These are phyloP conservation scores for Acropternis orthonyx DNA, from an alignment of 2,797 vertebrate genomes.

Conservation along the genomic window DNA sequence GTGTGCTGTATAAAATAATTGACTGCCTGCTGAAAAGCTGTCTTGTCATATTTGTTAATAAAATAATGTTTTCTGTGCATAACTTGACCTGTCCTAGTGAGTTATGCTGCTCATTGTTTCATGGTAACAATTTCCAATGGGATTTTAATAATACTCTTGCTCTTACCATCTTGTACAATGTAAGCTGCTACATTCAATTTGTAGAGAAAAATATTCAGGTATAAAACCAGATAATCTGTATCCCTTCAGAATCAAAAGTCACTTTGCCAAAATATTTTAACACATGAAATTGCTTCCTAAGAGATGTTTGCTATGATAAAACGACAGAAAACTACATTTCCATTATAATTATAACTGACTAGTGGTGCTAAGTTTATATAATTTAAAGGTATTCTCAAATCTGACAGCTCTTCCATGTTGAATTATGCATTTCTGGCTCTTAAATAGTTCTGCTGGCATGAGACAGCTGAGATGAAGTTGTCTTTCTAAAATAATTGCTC, in stretches of 20 bases:
- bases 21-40: constrained; percentile 63
- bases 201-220: constrained; percentile 79
- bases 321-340: constrained; percentile 82
- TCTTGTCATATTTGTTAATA: constrained; percentile 71
- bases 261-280: constrained; percentile 86
- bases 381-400: constrained; percentile 85
- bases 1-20: constrained; percentile 61
- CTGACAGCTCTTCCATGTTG: constrained; percentile 81
- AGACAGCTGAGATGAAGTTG: constrained; percentile 87
- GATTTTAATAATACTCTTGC: constrained; percentile 71
- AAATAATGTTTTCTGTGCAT: constrained; percentile 72
- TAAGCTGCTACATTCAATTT: constrained; percentile 73
- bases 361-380: constrained; percentile 81
- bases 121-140: constrained; percentile 68
- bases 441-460: constrained; percentile 84
- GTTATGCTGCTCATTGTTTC: constrained; percentile 67
- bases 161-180: constrained; percentile 44
- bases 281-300: constrained; percentile 79
- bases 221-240: constrained; percentile 78
- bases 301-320: constrained; percentile 80
- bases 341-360: constrained; percentile 84
- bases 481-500: constrained; percentile 88
- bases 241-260: constrained; percentile 78
- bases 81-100: constrained; percentile 68
- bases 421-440: constrained; percentile 84